These are phyloP conservation scores for Micronisus gabar DNA, from an alignment of 2,113 vertebrate genomes.

Conservation along the genomic window DNA sequence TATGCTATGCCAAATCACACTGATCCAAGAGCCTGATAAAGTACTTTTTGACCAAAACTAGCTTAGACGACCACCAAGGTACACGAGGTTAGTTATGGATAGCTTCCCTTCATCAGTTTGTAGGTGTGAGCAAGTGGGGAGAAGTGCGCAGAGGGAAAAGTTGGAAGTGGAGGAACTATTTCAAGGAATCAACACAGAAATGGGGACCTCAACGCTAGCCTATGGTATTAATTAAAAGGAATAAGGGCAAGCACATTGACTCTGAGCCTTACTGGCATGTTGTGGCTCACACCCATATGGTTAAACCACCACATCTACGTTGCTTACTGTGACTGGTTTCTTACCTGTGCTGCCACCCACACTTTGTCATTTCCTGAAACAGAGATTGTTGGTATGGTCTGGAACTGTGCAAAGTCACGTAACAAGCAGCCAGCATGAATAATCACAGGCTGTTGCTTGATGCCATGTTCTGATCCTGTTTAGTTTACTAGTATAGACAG, in stretches of 20 bases:
- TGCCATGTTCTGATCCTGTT: neutral
- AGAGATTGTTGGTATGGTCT: neutral
- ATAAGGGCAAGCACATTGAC: neutral
- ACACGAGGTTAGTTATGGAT: neutral
- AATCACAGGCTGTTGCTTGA: neutral
- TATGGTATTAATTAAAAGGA: neutral
- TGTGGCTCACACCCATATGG: neutral
- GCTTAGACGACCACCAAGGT: neutral
- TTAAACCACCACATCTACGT: neutral
- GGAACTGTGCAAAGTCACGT: neutral
- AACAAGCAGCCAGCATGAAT: neutral
- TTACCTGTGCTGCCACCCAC: neutral
- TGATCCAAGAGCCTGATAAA: neutral
- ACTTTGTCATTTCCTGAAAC: neutral
- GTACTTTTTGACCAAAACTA: neutral
- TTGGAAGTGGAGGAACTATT: neutral
- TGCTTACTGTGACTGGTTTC: neutral
- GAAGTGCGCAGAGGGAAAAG: neutral
- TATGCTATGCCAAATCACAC: too few relatives aligned
- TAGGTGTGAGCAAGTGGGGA: neutral
- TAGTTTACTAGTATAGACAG: neutral
- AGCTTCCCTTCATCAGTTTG: neutral
- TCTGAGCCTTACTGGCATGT: neutral
- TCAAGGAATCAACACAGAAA: neutral
- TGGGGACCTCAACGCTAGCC: neutral